Evolutionary conservation across 2,797 vertebrate genomes (phyloP), one percentile per base, ranked within the genome.

Genomic region (Mionectes olivaceus): DNA sequence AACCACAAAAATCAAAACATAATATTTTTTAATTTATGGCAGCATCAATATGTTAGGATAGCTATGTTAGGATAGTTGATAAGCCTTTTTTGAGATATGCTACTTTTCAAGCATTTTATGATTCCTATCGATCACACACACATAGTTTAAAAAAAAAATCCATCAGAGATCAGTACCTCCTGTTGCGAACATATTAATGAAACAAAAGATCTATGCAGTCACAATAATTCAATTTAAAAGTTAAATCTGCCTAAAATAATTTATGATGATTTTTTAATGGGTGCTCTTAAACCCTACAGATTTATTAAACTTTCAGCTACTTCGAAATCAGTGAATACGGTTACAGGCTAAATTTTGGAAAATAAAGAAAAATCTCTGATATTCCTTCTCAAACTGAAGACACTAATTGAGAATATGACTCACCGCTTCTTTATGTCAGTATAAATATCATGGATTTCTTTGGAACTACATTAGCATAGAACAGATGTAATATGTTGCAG

Each of bases 391-490:
- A 24, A 19, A 47, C 55, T 75, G 57, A 80, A 75, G 73, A 83
- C 37, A 28, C n/a, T 83, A 92, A 89, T 69, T 53, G 79, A 88
- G 61, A 71, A 17, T 55, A 68, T 86, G 87, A 94, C 80, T 96
- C 87, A 95, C 22, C 2, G 4, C 61, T 88, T 74, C 67, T 94
- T 94, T 93, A 79, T 87, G 78, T 90, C 89, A 69, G 35, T 65
- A 86, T 88, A 94, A 94, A 91, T 81, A 71, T 78, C 19, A 83
- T 46, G 69, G 76, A 88, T 94, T 95, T 94, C 83, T 73, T 81
- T 93, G 55, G 57, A 93, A 71, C 30, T 73, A 8, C 21, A 57
- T 93, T 93, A 94, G 49, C 85, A 76, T 83, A 79, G 93, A 88
- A 12, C 46, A 90, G 79, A 83, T 55, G 27, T 81, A 90, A 46